Evolutionary conservation across 2,888 invertebrate species (phyloP).

Genomic region (Caenorhabditis afra): DNA sequence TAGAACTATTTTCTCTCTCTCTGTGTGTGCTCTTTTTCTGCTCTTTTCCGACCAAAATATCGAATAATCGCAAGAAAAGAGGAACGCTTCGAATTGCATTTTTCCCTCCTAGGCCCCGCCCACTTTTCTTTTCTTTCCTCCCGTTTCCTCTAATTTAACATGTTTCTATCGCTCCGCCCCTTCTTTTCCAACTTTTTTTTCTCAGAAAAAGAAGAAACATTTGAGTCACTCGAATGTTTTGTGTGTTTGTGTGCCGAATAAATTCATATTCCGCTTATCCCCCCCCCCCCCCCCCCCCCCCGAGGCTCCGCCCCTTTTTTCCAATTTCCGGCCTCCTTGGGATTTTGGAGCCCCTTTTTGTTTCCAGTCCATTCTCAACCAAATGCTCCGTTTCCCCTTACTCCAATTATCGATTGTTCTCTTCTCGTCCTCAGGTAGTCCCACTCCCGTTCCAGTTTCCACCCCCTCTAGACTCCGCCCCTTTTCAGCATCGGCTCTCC

Average conservation of each 20-base stretch:
- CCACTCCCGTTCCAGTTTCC: no score
- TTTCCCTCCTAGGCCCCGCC: neutral
- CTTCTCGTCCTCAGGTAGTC: no score
- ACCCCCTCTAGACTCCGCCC: neutral
- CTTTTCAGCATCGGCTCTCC: neutral
- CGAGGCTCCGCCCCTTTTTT: conserved; percentile 4
- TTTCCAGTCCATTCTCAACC: neutral
- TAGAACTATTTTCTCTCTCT: conserved; percentile 1
- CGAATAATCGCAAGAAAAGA: no score
- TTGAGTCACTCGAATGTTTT: no score
- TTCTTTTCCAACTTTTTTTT: no score
- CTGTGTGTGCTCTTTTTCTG: conserved; percentile 9
- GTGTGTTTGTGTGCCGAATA: neutral
- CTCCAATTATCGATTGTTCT: neutral
- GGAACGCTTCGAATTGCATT: no score
- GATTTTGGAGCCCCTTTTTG: no score
- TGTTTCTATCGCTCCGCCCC: conserved; percentile 6
- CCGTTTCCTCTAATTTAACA: neutral
- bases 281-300: neutral
- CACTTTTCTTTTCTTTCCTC: neutral
- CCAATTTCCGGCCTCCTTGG: conserved; percentile 5
- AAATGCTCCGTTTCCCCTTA: neutral
- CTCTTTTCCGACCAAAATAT: neutral
- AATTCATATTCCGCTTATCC: conserved; percentile 11
- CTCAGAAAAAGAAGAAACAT: no score